phyloP scores from a whole-genome alignment of 2,888 invertebrate genomes.

The Conus canariensis region DNA sequence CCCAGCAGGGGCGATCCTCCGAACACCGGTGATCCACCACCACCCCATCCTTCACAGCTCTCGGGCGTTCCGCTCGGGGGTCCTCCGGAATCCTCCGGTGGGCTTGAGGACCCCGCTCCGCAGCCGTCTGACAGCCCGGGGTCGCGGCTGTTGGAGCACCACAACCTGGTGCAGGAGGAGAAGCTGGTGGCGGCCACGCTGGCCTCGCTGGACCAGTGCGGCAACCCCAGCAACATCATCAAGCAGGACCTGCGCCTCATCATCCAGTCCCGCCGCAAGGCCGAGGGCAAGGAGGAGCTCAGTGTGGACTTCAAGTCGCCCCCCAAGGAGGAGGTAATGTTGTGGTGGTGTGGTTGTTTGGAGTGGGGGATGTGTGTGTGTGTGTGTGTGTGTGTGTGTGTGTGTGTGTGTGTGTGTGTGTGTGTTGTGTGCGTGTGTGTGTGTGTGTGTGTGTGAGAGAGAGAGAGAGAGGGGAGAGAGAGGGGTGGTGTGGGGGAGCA shows the following conservation, averaged over 20 bases:
- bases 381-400: too few species aligned
- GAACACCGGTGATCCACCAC: too few species aligned
- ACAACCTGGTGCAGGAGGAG: slow-evolving; percentile 55
- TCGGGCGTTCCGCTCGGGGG: not conserved
- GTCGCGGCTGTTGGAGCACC: slow-evolving; percentile 41
- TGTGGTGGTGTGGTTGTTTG: not conserved
- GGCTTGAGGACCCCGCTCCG: not conserved
- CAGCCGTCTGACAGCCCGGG: not conserved
- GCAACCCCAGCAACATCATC: slow-evolving; percentile 57
- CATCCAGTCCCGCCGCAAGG: slow-evolving; percentile 64
- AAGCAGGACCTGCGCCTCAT: slow-evolving; percentile 66
- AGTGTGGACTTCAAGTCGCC: slow-evolving; percentile 55
- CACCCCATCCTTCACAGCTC: too few species aligned
- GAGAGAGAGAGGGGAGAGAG: too few species aligned
- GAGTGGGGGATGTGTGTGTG: too few species aligned
- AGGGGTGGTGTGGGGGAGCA: too few species aligned
- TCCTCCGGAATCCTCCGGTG: not conserved
- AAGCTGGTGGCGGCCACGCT: slow-evolving; percentile 58
- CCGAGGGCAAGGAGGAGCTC: slow-evolving; percentile 66
- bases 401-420: too few species aligned
- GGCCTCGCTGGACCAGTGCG: slow-evolving; percentile 54
- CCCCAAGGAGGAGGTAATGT: slow-evolving; percentile 50
- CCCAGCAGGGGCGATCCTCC: not conserved
- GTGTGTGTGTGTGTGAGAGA: too few species aligned
- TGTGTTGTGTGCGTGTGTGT: too few species aligned